Evolutionary conservation across 2,888 invertebrate genomes (phyloP).

Genomic region (Neoaliturus tenellus): DNA sequence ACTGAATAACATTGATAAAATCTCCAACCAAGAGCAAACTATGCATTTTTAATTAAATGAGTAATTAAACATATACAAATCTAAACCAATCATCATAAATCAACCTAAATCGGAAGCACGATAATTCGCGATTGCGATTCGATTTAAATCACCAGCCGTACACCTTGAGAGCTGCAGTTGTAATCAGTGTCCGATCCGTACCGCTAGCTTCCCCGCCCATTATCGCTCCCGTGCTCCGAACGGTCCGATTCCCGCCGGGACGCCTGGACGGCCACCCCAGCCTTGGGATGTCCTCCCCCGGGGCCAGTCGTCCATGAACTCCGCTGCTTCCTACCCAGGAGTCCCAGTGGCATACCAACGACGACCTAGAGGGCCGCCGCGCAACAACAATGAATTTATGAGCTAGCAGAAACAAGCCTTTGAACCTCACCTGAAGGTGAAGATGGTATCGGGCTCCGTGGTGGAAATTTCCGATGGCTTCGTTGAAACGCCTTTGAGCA

Average conservation of each 20-base stretch:
- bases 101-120: not conserved
- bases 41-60: no score
- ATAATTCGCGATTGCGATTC: not conserved
- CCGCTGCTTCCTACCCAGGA: not conserved
- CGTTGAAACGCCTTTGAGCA: no score
- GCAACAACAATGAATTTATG: not conserved
- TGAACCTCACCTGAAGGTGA: not conserved
- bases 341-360: not conserved
- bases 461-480: not conserved
- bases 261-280: slow-evolving; percentile 15
- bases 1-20: no score
- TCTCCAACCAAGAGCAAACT: no score
- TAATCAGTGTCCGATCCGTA: not conserved
- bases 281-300: slow-evolving; percentile 10
- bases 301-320: slow-evolving; percentile 14
- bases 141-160: not conserved
- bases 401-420: not conserved
- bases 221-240: not conserved
- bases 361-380: not conserved
- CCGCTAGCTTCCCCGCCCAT: not conserved
- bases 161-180: not conserved
- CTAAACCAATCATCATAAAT: not conserved
- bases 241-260: not conserved
- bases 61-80: not conserved
- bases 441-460: not conserved